phyloP scores from a whole-genome alignment of 2,113 vertebrate species.

The Corythoichthys haematopterus region DNA sequence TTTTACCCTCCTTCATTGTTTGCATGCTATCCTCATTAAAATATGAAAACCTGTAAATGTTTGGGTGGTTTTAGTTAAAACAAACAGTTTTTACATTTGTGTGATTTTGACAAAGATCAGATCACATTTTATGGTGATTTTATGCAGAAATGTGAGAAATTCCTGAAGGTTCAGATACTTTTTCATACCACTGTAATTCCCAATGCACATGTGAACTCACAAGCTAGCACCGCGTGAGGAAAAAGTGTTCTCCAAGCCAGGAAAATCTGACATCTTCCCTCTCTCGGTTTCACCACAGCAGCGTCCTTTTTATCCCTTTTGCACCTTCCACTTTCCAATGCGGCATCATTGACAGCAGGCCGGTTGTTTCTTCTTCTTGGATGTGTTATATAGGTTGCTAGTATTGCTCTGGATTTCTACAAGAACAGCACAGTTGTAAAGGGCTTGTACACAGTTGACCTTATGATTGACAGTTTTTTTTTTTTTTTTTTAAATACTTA shows the following conservation, averaged over 20 bases:
- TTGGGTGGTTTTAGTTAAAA: too few species aligned
- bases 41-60: too few species aligned
- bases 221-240: slow-evolving; percentile 36
- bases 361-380: slow-evolving; percentile 82
- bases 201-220: slow-evolving; percentile 4
- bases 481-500: too few species aligned
- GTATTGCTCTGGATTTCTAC: slow-evolving; percentile 83
- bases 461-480: too few species aligned
- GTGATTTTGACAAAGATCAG: too few species aligned
- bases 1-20: too few species aligned
- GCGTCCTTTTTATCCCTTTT: slow-evolving; percentile 15
- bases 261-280: slow-evolving; percentile 38
- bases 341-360: slow-evolving; percentile 82
- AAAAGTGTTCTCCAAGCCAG: slow-evolving; percentile 34
- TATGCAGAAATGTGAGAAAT: too few species aligned
- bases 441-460: background rate
- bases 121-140: too few species aligned
- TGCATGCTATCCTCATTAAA: too few species aligned
- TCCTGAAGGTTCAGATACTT: too few species aligned
- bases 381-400: slow-evolving; percentile 70
- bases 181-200: too few species aligned
- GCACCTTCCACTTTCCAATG: slow-evolving; percentile 1
- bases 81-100: too few species aligned
- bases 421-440: slow-evolving; percentile 10
- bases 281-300: slow-evolving; percentile 16